These are phyloP conservation scores for Acleris sparsana DNA, from an alignment of 2,888 invertebrate species.

Conservation along the genomic window DNA sequence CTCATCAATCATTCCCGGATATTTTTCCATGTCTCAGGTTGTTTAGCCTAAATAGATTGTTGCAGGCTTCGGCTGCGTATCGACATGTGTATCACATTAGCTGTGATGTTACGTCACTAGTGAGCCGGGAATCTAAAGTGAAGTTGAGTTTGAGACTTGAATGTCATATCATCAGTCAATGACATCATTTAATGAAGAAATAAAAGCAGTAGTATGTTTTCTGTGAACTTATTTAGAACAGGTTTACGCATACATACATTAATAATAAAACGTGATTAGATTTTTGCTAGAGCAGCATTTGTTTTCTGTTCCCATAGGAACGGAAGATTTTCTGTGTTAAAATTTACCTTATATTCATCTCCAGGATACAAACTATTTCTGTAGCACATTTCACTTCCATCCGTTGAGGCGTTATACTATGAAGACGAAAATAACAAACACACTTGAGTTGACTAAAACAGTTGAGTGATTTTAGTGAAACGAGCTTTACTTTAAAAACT, in stretches of 20 bases:
- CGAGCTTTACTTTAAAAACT: too few relatives aligned
- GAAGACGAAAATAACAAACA: too few relatives aligned
- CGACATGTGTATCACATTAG: conserved; percentile 71
- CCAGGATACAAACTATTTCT: too few relatives aligned
- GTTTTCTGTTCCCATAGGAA: too few relatives aligned
- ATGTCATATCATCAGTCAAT: conserved; percentile 7
- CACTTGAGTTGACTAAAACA: too few relatives aligned
- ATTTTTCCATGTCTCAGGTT: conserved; percentile 82
- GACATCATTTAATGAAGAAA: background rate
- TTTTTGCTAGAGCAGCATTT: too few relatives aligned
- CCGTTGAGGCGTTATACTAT: too few relatives aligned
- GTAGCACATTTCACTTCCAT: too few relatives aligned
- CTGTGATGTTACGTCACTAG: conserved; percentile 50
- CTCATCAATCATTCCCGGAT: conserved; percentile 82
- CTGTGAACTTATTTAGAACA: background rate
- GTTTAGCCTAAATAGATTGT: conserved; percentile 81
- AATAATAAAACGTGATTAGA: too few relatives aligned
- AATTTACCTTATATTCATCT: too few relatives aligned
- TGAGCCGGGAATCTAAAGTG: conserved; percentile 27
- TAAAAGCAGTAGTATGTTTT: background rate
- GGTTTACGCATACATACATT: background rate
- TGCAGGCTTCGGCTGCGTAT: conserved; percentile 66
- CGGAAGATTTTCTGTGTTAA: too few relatives aligned
- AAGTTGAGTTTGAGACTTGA: background rate
- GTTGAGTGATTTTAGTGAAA: too few relatives aligned